Conservation (phyloP, 1,140 invertebrate genomes). For the Aphelenchoides avenae region DNA sequence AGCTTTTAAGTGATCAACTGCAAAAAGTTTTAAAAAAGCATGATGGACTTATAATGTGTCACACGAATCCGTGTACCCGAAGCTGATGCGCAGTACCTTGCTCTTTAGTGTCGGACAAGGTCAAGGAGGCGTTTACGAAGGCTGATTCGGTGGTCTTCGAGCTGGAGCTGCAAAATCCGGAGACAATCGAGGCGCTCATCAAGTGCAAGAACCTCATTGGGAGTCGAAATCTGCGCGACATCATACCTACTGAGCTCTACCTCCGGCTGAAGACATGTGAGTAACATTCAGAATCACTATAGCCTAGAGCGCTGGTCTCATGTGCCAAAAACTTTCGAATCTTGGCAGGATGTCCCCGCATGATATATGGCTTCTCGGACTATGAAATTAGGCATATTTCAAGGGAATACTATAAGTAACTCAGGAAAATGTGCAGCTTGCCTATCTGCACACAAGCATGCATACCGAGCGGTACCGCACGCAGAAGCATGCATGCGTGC, state of each 20-base stretch:
- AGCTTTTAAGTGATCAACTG: neutral
- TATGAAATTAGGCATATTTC: no score
- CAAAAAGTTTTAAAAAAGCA: slow-evolving; percentile 3
- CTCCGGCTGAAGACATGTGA: slow-evolving; percentile 6
- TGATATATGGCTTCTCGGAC: no score
- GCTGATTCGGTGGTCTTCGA: slow-evolving; percentile 31
- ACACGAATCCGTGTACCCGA: neutral
- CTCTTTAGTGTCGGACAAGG: slow-evolving; percentile 17
- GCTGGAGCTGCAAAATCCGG: slow-evolving; percentile 27
- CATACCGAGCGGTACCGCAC: no score
- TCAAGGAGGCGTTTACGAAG: slow-evolving; percentile 17
- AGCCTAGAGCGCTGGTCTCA: no score
- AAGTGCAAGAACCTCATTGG: slow-evolving; percentile 9
- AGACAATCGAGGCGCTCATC: slow-evolving; percentile 10
- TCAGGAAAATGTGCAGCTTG: no score
- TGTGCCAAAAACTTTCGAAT: no score
- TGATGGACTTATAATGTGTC: neutral
- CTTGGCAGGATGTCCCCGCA: no score
- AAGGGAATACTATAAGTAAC: no score
- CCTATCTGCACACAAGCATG: no score
- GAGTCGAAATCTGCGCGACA: slow-evolving; percentile 1
- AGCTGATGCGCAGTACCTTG: neutral
- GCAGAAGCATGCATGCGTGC: no score
- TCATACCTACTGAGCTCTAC: slow-evolving; percentile 11
- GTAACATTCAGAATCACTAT: no score